These are phyloP conservation scores for Flexamia atlantica DNA, from an alignment of 2,888 invertebrate genomes.

Conservation along the genomic window DNA sequence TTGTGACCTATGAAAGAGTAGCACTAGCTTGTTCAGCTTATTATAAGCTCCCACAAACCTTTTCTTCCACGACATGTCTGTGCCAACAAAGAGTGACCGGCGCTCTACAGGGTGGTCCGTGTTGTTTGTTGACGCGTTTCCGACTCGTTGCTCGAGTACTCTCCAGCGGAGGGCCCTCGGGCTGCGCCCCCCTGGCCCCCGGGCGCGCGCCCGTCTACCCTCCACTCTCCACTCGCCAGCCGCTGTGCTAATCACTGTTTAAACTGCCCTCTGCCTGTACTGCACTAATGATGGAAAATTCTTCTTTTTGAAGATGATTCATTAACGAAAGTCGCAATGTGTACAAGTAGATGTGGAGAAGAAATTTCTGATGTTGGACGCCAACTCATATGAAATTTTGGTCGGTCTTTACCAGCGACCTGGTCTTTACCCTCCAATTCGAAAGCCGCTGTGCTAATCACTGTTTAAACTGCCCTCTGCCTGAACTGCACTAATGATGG, in stretches of 20 bases:
- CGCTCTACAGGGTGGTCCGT: constrained; percentile 34
- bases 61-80: not conserved
- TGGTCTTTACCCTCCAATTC: not conserved
- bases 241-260: constrained; percentile 50
- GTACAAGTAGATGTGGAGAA: no score
- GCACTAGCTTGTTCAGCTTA: no score
- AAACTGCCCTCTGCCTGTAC: constrained; percentile 21
- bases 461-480: constrained; percentile 48
- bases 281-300: constrained; percentile 30
- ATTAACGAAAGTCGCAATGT: no score
- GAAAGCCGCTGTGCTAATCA: constrained; percentile 28
- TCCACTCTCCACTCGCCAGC: not conserved
- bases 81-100: not conserved
- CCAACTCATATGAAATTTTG: no score
- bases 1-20: no score
- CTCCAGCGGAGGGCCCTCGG: constrained; percentile 38
- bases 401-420: no score
- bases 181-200: constrained; percentile 32
- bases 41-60: not conserved
- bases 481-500: constrained; percentile 2
- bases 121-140: constrained; percentile 55
- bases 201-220: not conserved
- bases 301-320: no score
- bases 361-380: no score
- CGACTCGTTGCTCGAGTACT: constrained; percentile 53